Base-by-base conservation (phyloP, 1,140 invertebrate species). In the Cydia fagiglandana region DNA sequence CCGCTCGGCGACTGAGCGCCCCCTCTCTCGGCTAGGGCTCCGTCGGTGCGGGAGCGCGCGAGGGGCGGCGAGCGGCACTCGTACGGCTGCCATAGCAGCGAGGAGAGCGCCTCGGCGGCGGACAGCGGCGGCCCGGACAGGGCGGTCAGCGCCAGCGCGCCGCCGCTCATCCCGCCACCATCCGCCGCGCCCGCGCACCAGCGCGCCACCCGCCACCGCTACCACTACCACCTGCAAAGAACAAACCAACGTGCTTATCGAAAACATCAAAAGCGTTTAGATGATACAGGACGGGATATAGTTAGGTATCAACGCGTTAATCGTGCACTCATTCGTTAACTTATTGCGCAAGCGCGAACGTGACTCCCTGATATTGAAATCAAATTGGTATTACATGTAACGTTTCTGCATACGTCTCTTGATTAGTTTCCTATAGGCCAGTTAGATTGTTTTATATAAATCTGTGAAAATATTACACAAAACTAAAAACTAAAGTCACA, bases 1-100 rank as follows among this genome's bases (percentile, higher is more conserved):
- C 89, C 90, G 88, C 68, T 87, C 75, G 88, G 89, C 90, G 88
- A 91, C 89, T 90, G 90, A 84, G 73, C 79, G 73, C 78, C 82
- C 80, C 78, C 78, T 77, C 79, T 79, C 76, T 74, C 77, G 68
- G 80, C 79, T 73, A 89, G 84, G 74, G 86, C 86, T 78, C 87
- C 87, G 84, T 91, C 90, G 81, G 90, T 90, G 80, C 86, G 84
- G 45, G 89, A 88, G 85, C 89, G 89, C 83, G 84, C 81, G 83
- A 88, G 84, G 81, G 89, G 86, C 83, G 89, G 89, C 80, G 90
- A 92, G 74, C 91, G 89, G 85, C 92, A 93, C 81, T 93, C 92
- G 88, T 93, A 93, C 77, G 91, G 92, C 88, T 93, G 92, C 92
- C 92, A 93, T 84, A 93, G 84, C 76, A 93, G 84, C 80, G 86